Percentiles rank a stretch among this genome's conserved stretches.
Evolutionary conservation across 2,888 invertebrate genomes (phyloP).

Genomic region (Pantelozetes paolii): DNA sequence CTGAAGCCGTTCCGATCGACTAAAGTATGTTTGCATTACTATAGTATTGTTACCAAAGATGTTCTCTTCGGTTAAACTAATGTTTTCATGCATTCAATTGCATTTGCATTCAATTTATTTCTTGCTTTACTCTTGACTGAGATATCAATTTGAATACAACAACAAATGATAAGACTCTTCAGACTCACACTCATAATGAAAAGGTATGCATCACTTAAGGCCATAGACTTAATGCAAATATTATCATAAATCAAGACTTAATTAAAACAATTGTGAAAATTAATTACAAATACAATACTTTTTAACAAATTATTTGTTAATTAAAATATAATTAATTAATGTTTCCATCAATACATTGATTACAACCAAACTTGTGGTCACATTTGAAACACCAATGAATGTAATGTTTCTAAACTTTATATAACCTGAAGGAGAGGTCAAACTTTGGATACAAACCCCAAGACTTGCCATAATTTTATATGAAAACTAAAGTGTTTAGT

Average conservation of each 20-base stretch:
- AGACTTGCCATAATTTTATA: not conserved
- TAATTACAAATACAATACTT: no score
- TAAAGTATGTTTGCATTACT: not conserved
- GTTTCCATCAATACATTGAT: no score
- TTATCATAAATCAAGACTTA: not conserved
- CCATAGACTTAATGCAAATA: not conserved
- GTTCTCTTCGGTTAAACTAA: not conserved
- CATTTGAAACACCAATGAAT: no score
- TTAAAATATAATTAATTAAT: no score
- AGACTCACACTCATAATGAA: not conserved
- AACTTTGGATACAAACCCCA: no score
- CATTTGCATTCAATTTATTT: not conserved
- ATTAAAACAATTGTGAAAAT: not conserved
- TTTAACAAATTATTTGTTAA: no score
- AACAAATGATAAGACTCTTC: conserved; percentile 26
- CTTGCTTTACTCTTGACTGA: not conserved
- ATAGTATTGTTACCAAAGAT: not conserved
- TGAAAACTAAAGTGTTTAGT: not conserved
- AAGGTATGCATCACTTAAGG: conserved; percentile 12
- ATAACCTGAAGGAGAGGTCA: no score
- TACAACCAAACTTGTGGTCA: no score
- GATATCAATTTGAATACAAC: conserved; percentile 27
- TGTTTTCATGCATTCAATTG: not conserved
- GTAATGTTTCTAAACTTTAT: no score
- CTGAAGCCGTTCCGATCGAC: not conserved